A percentile compares a stretch with the other conserved stretches of the same genome.
These are phyloP conservation scores for Scrobipalpa costella DNA, from an alignment of 2,888 invertebrate genomes.

Conservation along the genomic window DNA sequence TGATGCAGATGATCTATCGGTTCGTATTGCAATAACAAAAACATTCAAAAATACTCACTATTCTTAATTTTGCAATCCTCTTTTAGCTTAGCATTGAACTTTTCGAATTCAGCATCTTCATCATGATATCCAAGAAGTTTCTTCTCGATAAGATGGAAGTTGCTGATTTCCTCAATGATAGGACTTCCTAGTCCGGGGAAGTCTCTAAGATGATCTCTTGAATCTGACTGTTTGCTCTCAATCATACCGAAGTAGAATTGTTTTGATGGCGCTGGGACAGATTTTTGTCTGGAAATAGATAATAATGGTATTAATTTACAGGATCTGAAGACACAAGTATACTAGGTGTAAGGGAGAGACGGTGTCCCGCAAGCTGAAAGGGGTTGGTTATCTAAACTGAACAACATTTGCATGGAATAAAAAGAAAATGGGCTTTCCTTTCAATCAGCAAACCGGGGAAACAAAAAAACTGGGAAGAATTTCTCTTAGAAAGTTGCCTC, in stretches of 20 bases:
- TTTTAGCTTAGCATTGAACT: conserved; percentile 66
- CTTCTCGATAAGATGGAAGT: conserved; percentile 72
- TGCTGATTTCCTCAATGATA: conserved; percentile 71
- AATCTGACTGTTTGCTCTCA: conserved; percentile 66
- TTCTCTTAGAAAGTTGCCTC: no score
- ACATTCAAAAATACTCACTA: conserved; percentile 48
- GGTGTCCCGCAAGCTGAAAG: no score
- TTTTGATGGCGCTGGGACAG: conserved; percentile 64
- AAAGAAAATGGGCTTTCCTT: neutral
- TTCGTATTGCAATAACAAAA: no score
- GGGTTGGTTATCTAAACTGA: neutral
- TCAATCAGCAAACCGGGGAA: no score
- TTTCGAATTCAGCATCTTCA: conserved; percentile 68
- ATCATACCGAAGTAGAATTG: conserved; percentile 92
- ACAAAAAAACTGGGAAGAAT: no score
- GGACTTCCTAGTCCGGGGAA: conserved; percentile 73
- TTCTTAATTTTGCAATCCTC: conserved; percentile 66
- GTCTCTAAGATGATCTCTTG: conserved; percentile 64
- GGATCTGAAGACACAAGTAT: no score
- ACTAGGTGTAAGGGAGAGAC: no score
- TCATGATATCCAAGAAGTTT: conserved; percentile 69
- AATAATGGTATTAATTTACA: no score
- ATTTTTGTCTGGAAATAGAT: conserved; percentile 49
- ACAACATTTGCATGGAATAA: neutral
- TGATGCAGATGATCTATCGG: no score